A percentile compares a stretch with the other conserved stretches of the same genome.
Evolutionary conservation across 2,888 invertebrate genomes (phyloP).

Genomic region (Drosophila yooni): DNA sequence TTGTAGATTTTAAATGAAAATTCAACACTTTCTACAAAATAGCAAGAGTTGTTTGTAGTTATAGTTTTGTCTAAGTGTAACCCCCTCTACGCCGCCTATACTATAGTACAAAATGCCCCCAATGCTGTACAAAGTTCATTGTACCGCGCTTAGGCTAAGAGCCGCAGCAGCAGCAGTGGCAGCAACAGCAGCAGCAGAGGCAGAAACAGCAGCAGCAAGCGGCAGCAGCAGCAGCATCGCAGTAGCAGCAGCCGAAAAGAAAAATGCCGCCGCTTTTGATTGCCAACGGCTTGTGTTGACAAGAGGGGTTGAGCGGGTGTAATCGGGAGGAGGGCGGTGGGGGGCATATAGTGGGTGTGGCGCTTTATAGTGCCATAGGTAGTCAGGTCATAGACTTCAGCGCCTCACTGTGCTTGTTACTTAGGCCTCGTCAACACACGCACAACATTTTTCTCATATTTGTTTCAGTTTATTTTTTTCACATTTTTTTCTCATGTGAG

Average conservation of each 20-base stretch:
- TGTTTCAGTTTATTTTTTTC: conserved; percentile 38
- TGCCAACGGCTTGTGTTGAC: conserved; percentile 53
- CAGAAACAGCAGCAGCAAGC: conserved; percentile 9
- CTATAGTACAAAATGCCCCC: conserved; percentile 23
- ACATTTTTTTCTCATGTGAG: conserved; percentile 26
- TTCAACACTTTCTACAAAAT: not conserved
- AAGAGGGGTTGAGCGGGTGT: not conserved
- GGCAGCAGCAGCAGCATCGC: not conserved
- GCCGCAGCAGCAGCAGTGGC: conserved; percentile 51
- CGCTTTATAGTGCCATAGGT: conserved; percentile 50
- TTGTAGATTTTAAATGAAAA: too few species aligned
- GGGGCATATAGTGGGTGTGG: conserved; percentile 4
- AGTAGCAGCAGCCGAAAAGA: conserved; percentile 67
- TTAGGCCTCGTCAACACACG: conserved; percentile 50
- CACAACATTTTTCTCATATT: conserved; percentile 56
- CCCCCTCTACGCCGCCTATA: not conserved
- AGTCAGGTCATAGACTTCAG: conserved; percentile 57
- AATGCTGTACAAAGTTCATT: conserved; percentile 69
- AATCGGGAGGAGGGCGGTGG: too few species aligned
- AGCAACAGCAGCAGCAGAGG: conserved; percentile 33
- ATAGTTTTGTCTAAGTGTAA: not conserved
- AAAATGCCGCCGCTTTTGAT: conserved; percentile 73
- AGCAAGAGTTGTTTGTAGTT: not conserved
- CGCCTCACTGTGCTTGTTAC: conserved; percentile 32
- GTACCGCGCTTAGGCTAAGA: conserved; percentile 77